Conservation (phyloP, 2,888 invertebrate species). For the Acanthosepion lycidas region DNA sequence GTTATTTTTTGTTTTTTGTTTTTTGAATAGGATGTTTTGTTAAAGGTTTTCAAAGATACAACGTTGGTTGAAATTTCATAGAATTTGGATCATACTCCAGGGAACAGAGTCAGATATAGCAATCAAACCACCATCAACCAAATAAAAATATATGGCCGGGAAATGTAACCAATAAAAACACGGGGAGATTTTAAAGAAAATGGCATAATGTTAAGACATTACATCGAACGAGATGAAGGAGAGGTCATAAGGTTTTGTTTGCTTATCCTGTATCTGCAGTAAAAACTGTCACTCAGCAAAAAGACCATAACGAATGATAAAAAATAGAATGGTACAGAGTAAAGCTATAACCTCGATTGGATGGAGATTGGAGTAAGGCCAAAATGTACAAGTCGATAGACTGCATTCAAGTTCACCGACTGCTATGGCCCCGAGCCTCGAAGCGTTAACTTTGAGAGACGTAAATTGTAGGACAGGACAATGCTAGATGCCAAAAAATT, state of each 20-base stretch:
- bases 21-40: too few relatives aligned
- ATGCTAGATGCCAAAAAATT: not conserved
- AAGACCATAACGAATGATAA: not conserved
- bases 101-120: too few relatives aligned
- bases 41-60: too few relatives aligned
- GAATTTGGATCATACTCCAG: too few relatives aligned
- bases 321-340: not conserved
- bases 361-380: not conserved
- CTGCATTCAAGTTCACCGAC: not conserved
- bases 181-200: not conserved
- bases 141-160: too few relatives aligned
- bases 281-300: not conserved
- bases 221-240: not conserved
- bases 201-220: not conserved
- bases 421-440: not conserved
- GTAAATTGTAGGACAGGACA: not conserved
- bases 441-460: not conserved
- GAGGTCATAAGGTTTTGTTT: not conserved
- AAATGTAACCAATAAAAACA: too few relatives aligned
- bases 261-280: not conserved
- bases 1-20: too few relatives aligned
- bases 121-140: too few relatives aligned
- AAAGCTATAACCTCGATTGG: not conserved
- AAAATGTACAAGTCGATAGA: not conserved
- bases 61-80: too few relatives aligned